Percentiles rank a stretch among this genome's conserved stretches.
These are phyloP conservation scores for Polyploca ridens DNA, from an alignment of 2,888 invertebrate species.

Conservation along the genomic window DNA sequence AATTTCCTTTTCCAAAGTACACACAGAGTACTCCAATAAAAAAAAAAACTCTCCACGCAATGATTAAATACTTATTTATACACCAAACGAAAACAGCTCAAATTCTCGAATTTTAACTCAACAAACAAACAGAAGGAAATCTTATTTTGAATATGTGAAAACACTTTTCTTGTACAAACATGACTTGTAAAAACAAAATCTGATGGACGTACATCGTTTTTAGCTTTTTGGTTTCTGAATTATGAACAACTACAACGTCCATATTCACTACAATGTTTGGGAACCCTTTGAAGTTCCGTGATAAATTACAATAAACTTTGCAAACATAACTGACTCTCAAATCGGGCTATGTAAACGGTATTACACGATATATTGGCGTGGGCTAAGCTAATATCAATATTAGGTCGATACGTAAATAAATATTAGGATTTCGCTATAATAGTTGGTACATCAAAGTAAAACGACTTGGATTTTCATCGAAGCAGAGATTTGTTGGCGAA, in stretches of 20 bases:
- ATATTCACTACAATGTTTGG: background rate
- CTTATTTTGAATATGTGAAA: slow-evolving; percentile 1
- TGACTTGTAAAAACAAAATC: background rate
- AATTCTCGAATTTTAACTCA: background rate
- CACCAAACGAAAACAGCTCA: background rate
- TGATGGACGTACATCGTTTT: background rate
- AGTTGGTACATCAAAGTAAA: background rate
- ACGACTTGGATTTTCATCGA: background rate
- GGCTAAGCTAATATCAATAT: background rate
- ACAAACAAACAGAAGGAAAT: background rate
- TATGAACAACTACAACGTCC: background rate
- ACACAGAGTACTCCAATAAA: background rate
- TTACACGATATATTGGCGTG: background rate
- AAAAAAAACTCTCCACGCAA: too few relatives aligned
- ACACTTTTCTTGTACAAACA: slow-evolving; percentile 4
- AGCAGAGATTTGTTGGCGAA: background rate
- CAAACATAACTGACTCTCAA: background rate
- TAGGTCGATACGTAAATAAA: background rate
- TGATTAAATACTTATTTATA: background rate
- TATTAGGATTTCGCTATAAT: background rate
- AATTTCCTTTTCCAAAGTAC: too few relatives aligned
- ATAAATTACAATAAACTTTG: background rate
- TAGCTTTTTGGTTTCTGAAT: background rate
- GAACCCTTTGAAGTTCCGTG: background rate
- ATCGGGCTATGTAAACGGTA: background rate